Conservation (phyloP, 2,888 invertebrate species). For the Polia nebulosa region DNA sequence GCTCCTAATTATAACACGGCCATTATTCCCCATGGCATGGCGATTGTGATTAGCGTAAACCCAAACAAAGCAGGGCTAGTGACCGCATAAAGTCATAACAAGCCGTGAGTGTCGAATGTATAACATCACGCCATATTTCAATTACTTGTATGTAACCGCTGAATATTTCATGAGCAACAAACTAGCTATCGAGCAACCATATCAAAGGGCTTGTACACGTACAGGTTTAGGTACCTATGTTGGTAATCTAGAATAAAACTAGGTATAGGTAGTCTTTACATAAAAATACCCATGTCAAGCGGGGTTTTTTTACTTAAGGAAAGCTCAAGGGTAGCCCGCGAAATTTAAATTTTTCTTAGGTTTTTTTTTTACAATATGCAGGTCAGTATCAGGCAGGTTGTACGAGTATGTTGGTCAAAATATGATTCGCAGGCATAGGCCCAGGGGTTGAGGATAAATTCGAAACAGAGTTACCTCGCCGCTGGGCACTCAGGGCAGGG, state of each 20-base stretch:
- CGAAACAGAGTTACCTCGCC: too few species aligned
- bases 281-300: too few species aligned
- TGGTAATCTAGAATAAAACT: neutral
- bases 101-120: constrained; percentile 42
- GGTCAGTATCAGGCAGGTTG: too few species aligned
- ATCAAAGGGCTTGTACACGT: constrained; percentile 2
- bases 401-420: too few species aligned
- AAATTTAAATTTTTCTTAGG: too few species aligned
- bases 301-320: too few species aligned
- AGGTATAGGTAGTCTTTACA: too few species aligned
- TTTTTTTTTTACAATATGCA: too few species aligned
- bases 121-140: constrained; percentile 61
- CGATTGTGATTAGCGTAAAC: constrained; percentile 37
- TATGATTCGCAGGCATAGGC: too few species aligned
- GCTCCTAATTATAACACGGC: constrained; percentile 10
- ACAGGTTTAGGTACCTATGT: neutral
- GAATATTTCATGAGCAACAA: constrained; percentile 50
- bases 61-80: constrained; percentile 54
- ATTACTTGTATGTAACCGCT: constrained; percentile 49
- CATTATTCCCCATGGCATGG: constrained; percentile 21
- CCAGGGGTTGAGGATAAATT: too few species aligned
- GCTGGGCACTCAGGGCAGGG: too few species aligned
- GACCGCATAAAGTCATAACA: constrained; percentile 50
- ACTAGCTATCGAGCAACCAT: constrained; percentile 22
- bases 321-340: too few species aligned